Base-by-base conservation (phyloP, 2,797 vertebrate species). In the Huso huso region DNA sequence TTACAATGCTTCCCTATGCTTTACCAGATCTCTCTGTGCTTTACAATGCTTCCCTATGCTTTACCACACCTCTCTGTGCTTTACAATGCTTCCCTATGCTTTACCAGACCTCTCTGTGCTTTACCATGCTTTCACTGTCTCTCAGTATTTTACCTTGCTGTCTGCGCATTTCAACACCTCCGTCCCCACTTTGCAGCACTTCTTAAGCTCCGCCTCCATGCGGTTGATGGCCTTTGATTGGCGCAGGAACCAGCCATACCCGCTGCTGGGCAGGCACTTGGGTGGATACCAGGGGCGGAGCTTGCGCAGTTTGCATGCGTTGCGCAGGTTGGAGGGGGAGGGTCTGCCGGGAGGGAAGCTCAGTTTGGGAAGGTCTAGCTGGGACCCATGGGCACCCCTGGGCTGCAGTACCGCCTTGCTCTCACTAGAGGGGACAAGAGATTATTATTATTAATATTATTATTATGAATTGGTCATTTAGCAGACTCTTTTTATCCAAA, bases 331-430 rank as follows among this genome's bases (percentile, higher is more conserved):
- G 6, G 66, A 65, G 7, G 73, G 62, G 0, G 73, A 78, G 1
- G 90, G 90, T 8, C 70, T 76, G 61, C 83, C 89, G 6, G 76
- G 89, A 37, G 89, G 89, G 72, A 91, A 92, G 64, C 0, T 69
- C 63, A 87, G 74, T 68, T 78, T 10, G 8, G 57, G 23, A 37
- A 6, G 55, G 71, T 75, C 12, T 37, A 37, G 23, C 23, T 9
- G 13, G 23, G 50, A 12, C 60, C 12, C 13, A 51, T 9, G 10
- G 52, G 6, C 18, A 6, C 50, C 13, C 13, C 18, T 11, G 13
- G 62, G 51, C 1, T 8, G 10, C 7, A 9, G 64, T 10, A 11
- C 48, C 1, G 48, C 13, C 6, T 2, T 6, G 11, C 23, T 37
- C 2, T 37, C 23, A 37, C 23, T 37, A 37, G 23, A 37, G 23